phyloP scores from a whole-genome alignment of 2,888 invertebrate genomes.

The Sinopyrophorus schimmeli region DNA sequence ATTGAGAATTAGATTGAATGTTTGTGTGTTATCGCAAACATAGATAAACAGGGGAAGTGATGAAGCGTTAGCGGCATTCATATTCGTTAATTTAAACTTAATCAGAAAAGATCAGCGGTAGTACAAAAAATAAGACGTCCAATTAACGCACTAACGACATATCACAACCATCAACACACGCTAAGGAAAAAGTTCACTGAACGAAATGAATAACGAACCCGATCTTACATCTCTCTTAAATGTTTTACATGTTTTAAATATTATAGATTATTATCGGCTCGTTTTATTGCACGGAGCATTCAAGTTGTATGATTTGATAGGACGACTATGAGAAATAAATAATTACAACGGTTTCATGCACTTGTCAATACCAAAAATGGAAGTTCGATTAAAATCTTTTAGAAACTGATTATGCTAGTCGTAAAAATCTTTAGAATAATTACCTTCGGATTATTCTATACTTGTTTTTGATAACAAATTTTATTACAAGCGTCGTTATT shows the following conservation, averaged over 20 bases:
- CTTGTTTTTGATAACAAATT: too few species aligned
- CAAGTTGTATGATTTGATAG: not conserved
- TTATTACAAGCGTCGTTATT: too few species aligned
- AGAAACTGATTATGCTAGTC: not conserved
- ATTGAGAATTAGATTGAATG: too few species aligned
- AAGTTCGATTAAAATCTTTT: constrained; percentile 3
- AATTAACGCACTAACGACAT: constrained; percentile 38
- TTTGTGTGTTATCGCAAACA: too few species aligned
- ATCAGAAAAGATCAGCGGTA: constrained; percentile 18
- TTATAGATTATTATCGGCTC: constrained; percentile 22
- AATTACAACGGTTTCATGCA: constrained; percentile 1
- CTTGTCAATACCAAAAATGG: constrained; percentile 7
- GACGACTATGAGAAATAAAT: constrained; percentile 2
- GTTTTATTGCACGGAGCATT: constrained; percentile 9
- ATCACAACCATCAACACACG: constrained; percentile 34
- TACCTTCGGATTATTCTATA: too few species aligned
- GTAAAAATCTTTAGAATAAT: too few species aligned
- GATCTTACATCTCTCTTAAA: constrained; percentile 16
- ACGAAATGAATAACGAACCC: constrained; percentile 37
- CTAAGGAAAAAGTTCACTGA: constrained; percentile 36
- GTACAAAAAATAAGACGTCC: constrained; percentile 36
- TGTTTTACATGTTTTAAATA: constrained; percentile 25
- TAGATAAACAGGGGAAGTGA: too few species aligned
- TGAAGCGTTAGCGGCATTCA: constrained; percentile 11
- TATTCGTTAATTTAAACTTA: constrained; percentile 23